Percentiles rank a stretch among this genome's conserved stretches.
These are phyloP conservation scores for Eutolmus rufibarbis DNA, from an alignment of 2,888 invertebrate genomes.

Conservation along the genomic window DNA sequence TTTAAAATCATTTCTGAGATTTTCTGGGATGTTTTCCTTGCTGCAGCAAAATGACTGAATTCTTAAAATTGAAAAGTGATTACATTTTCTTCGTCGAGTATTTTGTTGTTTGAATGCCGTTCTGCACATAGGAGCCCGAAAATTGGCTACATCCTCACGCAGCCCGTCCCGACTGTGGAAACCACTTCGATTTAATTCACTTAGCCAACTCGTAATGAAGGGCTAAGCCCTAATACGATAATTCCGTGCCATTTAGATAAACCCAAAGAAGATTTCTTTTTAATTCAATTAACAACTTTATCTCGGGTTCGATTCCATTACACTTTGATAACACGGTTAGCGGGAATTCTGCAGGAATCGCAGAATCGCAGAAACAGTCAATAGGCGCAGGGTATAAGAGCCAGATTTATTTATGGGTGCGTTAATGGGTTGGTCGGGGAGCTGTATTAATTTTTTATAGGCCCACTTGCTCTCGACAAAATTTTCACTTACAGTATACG, in stretches of 20 bases:
- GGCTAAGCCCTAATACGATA: conserved; percentile 46
- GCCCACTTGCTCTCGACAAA: not conserved
- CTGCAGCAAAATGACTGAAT: not conserved
- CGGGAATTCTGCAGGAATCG: conserved; percentile 31
- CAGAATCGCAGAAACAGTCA: conserved; percentile 8
- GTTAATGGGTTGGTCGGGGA: conserved; percentile 34
- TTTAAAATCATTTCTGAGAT: conserved; percentile 18
- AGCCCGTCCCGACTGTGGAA: not conserved
- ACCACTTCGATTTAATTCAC: conserved; percentile 36
- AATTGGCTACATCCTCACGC: not conserved
- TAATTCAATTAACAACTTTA: conserved; percentile 48
- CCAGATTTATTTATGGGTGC: conserved; percentile 39
- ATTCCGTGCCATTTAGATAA: conserved; percentile 47
- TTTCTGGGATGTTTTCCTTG: not conserved
- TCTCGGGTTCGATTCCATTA: conserved; percentile 43
- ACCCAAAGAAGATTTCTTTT: conserved; percentile 46
- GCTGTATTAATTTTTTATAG: conserved; percentile 32
- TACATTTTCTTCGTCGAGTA: not conserved
- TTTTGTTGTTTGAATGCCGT: not conserved
- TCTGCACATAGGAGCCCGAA: not conserved
- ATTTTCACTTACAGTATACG: not conserved
- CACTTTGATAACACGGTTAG: conserved; percentile 44
- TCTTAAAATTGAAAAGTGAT: conserved; percentile 19
- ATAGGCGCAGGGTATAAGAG: not conserved
- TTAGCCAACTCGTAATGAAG: conserved; percentile 38